These are phyloP conservation scores for Dicentrarchus labrax DNA, from an alignment of 2,113 vertebrate genomes.

Conservation along the genomic window DNA sequence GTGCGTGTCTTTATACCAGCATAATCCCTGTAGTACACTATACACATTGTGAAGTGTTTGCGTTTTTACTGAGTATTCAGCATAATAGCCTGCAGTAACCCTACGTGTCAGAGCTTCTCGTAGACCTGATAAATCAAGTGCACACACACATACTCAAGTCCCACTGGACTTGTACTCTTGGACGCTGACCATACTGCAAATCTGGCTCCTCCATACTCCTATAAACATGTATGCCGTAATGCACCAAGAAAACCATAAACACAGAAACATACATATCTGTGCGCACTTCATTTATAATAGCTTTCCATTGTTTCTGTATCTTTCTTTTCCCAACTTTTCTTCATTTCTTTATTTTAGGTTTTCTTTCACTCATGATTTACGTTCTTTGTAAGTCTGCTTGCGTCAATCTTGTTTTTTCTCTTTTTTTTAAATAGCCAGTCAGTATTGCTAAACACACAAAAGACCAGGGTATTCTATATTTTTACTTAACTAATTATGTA, in stretches of 20 bases:
- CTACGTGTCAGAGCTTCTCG: slow-evolving; percentile 20
- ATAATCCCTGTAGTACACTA: slow-evolving; percentile 31
- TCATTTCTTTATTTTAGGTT: no score
- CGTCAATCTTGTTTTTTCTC: background rate
- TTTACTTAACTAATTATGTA: no score
- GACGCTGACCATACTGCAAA: slow-evolving; percentile 30
- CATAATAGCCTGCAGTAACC: slow-evolving; percentile 33
- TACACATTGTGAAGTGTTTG: slow-evolving; percentile 41
- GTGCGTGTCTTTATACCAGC: background rate
- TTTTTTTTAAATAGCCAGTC: background rate
- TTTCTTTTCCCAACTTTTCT: background rate
- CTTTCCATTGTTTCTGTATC: background rate
- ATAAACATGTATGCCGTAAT: background rate
- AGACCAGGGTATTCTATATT: background rate
- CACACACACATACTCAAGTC: slow-evolving; percentile 12
- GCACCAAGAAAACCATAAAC: background rate
- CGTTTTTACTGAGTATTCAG: slow-evolving; percentile 39
- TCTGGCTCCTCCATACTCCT: slow-evolving; percentile 7
- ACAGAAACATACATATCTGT: background rate
- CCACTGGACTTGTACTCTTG: slow-evolving; percentile 38
- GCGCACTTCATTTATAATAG: background rate
- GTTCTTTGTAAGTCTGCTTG: background rate
- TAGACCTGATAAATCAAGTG: slow-evolving; percentile 41
- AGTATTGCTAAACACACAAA: background rate
- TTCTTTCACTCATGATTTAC: background rate